Evolutionary conservation across 1,140 invertebrate genomes (phyloP).

Genomic region (Chionoecetes opilio): DNA sequence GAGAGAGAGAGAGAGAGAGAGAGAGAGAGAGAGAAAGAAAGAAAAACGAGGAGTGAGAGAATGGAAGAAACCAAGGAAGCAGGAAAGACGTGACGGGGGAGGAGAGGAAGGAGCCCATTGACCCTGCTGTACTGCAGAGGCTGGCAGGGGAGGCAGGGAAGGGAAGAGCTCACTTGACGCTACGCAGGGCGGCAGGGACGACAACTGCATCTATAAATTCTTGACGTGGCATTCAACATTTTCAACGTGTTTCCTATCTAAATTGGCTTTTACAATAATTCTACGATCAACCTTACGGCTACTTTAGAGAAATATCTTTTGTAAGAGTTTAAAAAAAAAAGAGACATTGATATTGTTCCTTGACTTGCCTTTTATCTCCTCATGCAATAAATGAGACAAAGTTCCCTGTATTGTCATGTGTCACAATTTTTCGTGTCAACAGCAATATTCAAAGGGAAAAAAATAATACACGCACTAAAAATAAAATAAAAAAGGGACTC

Average conservation of each 20-base stretch:
- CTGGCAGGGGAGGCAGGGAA: no score
- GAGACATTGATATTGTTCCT: background rate
- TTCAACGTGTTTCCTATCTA: no score
- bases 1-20: background rate
- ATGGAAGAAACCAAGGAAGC: background rate
- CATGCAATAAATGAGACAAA: background rate
- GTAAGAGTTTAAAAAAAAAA: background rate
- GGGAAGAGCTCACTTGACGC: background rate
- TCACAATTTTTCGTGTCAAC: background rate
- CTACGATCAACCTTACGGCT: no score
- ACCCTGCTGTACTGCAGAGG: no score
- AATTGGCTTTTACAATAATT: no score
- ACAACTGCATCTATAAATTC: no score
- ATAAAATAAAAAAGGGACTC: background rate
- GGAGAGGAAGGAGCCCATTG: no score
- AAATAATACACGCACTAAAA: background rate
- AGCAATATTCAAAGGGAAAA: no score
- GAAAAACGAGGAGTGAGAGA: background rate
- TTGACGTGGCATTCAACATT: no score
- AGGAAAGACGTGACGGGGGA: no score
- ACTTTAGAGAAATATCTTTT: no score
- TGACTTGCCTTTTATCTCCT: background rate
- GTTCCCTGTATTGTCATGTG: background rate
- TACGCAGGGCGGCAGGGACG: no score
- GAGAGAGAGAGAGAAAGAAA: background rate